phyloP scores from a whole-genome alignment of 2,113 vertebrate genomes.

The Mungos mungo region DNA sequence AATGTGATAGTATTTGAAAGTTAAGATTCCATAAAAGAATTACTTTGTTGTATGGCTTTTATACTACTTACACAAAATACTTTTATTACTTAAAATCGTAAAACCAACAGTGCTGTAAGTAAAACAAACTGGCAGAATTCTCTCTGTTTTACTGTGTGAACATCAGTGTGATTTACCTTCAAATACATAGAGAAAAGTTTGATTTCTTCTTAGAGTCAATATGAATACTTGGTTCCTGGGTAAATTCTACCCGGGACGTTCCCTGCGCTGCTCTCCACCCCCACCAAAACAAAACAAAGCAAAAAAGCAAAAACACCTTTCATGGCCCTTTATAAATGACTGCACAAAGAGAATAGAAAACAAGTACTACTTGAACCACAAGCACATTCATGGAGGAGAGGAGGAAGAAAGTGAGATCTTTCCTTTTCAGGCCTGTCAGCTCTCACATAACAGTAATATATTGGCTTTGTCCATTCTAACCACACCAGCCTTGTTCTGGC shows the following conservation, averaged over 20 bases:
- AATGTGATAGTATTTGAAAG: not conserved
- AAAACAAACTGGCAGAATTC: not conserved
- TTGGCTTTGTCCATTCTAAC: constrained; percentile 12
- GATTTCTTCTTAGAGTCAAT: not conserved
- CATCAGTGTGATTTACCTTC: not conserved
- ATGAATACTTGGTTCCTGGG: not conserved
- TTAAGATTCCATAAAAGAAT: not conserved
- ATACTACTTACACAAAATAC: not conserved
- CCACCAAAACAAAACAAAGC: constrained; percentile 16
- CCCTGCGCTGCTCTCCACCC: not conserved
- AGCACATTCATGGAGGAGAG: not conserved
- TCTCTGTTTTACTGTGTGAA: not conserved
- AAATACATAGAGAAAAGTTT: not conserved
- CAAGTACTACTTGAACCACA: not conserved
- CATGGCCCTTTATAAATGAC: constrained; percentile 40
- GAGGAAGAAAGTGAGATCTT: constrained; percentile 8
- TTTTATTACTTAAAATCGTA: not conserved
- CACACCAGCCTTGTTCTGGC: not conserved
- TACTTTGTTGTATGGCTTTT: not conserved
- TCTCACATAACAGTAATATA: constrained; percentile 8
- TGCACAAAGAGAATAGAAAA: constrained; percentile 7
- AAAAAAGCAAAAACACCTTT: not conserved
- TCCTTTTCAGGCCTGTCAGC: not conserved
- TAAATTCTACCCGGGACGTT: not conserved
- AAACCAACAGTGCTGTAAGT: not conserved